phyloP scores from a whole-genome alignment of 2,113 vertebrate species.

The Syngnathus scovelli region DNA sequence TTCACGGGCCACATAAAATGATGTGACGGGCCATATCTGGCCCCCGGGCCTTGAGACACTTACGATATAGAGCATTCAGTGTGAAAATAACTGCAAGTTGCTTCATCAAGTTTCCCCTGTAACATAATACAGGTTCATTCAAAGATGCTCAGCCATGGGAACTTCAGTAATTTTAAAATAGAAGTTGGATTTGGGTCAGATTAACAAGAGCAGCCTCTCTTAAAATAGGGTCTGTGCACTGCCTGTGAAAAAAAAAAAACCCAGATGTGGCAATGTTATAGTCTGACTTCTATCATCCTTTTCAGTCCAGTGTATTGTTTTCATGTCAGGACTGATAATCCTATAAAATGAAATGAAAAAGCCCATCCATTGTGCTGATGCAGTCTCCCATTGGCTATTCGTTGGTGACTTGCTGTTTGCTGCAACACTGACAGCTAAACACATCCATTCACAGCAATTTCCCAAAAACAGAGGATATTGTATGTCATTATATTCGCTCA shows the following conservation, averaged over 20 bases:
- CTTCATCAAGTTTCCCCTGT: constrained; percentile 13
- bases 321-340: not conserved
- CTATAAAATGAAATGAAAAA: not conserved
- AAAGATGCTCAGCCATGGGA: not conserved
- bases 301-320: not conserved
- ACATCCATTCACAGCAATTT: constrained; percentile 19
- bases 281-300: not conserved
- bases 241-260: too few species aligned
- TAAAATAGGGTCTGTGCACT: too few species aligned
- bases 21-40: too few species aligned
- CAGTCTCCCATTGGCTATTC: not conserved
- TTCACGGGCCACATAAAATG: too few species aligned
- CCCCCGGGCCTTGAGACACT: too few species aligned
- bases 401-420: not conserved
- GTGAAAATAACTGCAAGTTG: constrained; percentile 53
- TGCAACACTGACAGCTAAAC: not conserved
- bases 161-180: constrained; percentile 5
- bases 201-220: too few species aligned
- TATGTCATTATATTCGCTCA: not conserved
- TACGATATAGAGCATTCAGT: constrained; percentile 22
- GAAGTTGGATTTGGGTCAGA: not conserved
- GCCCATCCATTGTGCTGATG: not conserved
- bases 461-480: constrained; percentile 13
- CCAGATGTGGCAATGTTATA: not conserved
- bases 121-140: constrained; percentile 31